Evolutionary conservation across 2,797 vertebrate genomes (phyloP).

Genomic region (Fistularia commersonii): DNA sequence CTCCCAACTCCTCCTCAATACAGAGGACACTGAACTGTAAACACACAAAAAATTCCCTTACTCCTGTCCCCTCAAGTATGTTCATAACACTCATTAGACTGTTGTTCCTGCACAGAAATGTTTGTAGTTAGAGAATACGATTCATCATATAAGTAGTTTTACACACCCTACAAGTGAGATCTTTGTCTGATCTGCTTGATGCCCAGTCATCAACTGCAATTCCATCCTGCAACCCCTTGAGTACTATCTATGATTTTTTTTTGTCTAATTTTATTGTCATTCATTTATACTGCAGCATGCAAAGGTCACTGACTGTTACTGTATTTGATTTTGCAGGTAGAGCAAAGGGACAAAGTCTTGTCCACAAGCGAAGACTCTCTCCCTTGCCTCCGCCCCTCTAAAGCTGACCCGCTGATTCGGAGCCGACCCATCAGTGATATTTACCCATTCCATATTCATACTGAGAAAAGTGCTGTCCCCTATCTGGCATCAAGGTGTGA

Average conservation of each 20-base stretch:
- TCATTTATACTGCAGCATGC: not conserved
- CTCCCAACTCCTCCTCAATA: not conserved
- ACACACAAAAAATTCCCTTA: not conserved
- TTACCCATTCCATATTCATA: constrained; percentile 49
- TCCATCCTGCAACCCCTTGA: not conserved
- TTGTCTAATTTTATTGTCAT: not conserved
- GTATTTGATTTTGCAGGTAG: constrained; percentile 69
- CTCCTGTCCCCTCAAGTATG: not conserved
- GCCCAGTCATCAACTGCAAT: too few relatives aligned
- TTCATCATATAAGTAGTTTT: too few relatives aligned
- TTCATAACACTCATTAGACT: not conserved
- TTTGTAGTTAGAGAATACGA: too few relatives aligned
- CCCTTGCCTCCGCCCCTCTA: constrained; percentile 30
- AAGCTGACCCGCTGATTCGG: constrained; percentile 43
- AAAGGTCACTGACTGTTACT: constrained; percentile 28
- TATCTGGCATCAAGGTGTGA: constrained; percentile 52
- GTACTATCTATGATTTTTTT: not conserved
- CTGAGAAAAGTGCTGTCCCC: constrained; percentile 40
- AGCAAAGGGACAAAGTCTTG: constrained; percentile 64
- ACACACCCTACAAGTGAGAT: not conserved
- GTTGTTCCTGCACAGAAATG: too few relatives aligned
- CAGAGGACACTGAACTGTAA: constrained; percentile 12
- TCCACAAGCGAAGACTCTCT: constrained; percentile 63
- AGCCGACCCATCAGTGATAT: constrained; percentile 57
- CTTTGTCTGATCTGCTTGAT: not conserved